Base-by-base conservation (phyloP, 1,140 invertebrate species). In the Trichogramma pretiosum region DNA sequence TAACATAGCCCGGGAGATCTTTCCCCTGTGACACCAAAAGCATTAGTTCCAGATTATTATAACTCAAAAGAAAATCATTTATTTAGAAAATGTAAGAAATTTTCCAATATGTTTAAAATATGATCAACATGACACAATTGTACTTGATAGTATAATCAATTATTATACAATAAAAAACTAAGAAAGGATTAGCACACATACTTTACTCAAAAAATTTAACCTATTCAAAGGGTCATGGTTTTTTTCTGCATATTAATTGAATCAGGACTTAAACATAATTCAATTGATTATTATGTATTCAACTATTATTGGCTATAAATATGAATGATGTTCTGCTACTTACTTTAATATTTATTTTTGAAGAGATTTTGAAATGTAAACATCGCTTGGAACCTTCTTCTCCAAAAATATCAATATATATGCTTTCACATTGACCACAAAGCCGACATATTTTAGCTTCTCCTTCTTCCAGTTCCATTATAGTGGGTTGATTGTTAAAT, bases 311-410 rank as follows among this genome's bases (percentile, higher is more conserved):
- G 24, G 11, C 11, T 11, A 28, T 28, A 7, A 7, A 28, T n/a
- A n/a, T n/a, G n/a, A n/a, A n/a, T n/a, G 11, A 11, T 28, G 19
- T 16, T 30, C 13, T 33, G 11, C 11, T 28, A 65, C 65, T 68
- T 33, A 72, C 69, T 65, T 65, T 10, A 54, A 72, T 70, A 56
- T 70, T 67, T 42, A 72, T 66, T 60, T 63, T 68, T 7, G 57
- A 48, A 7, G 64, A 57, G 3, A 72, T 72, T 45, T 70, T 72
- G 7, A 59, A 35, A 7, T 62, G 61, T 13, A 72, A 55, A 13
- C 58, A 60, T 13, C 69, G 53, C 16, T 61, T 68, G 2, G 56
- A 50, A 0, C 69, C 68, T 22, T 72, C 68, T 13, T 70, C 67
- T 5, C 67, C 62, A 24, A 72, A 70, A 18, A 72, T 59, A 19